Evolutionary conservation across 2,888 invertebrate species (phyloP).

Genomic region (Ischnura elegans): DNA sequence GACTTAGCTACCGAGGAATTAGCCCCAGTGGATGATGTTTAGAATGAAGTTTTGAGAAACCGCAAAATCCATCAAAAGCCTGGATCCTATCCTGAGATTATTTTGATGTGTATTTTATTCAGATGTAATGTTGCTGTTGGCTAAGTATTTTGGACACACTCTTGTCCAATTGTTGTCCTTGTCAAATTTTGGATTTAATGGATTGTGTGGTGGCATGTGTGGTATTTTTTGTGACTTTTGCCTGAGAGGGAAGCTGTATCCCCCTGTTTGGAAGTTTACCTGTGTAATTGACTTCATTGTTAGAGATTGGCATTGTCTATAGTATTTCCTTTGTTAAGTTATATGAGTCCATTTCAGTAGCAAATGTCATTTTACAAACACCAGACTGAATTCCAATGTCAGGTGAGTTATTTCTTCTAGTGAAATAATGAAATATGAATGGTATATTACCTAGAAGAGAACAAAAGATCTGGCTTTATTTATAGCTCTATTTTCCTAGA

Average conservation of each 20-base stretch:
- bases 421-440: not conserved
- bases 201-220: not conserved
- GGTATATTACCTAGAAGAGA: too few species aligned
- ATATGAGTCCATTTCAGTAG: not conserved
- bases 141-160: not conserved
- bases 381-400: not conserved
- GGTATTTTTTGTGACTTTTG: not conserved
- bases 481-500: not conserved
- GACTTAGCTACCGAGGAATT: not conserved
- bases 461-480: not conserved
- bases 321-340: not conserved
- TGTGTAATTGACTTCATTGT: not conserved
- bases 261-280: not conserved
- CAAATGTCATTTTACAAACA: not conserved
- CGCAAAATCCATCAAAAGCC: not conserved
- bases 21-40: constrained; percentile 3
- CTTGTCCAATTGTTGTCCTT: not conserved
- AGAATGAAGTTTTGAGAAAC: constrained; percentile 22
- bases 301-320: not conserved
- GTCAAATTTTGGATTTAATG: not conserved
- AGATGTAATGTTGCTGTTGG: not conserved
- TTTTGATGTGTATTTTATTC: constrained; percentile 27
- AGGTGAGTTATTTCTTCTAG: not conserved
- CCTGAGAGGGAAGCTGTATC: not conserved
- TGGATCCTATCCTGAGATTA: constrained; percentile 14